Conservation (phyloP, 2,797 vertebrate species). For the Cetoscarus ocellatus region DNA sequence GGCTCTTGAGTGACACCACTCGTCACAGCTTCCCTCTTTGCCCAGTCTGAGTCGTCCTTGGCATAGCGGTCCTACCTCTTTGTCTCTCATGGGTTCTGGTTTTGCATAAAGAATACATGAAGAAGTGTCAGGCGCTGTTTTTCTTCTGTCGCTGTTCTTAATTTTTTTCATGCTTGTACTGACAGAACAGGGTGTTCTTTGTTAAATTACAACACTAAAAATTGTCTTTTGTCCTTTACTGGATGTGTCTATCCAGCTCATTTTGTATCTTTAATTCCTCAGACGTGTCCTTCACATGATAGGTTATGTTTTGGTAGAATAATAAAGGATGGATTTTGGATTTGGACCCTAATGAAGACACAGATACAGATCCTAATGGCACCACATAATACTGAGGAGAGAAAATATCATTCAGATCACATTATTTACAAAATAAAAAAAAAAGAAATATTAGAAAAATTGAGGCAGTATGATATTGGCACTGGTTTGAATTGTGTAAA, state of each 20-base stretch:
- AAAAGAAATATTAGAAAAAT: too few relatives aligned
- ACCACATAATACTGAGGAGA: slow-evolving; percentile 16
- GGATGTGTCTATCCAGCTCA: slow-evolving; percentile 2
- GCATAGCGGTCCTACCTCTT: slow-evolving; percentile 2
- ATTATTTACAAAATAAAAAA: neutral
- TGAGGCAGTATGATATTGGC: neutral
- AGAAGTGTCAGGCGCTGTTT: neutral
- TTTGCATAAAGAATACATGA: neutral
- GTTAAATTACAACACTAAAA: neutral
- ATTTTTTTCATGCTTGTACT: neutral
- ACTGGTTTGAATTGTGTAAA: slow-evolving; percentile 9
- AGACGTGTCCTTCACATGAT: slow-evolving; percentile 1
- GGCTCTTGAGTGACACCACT: neutral
- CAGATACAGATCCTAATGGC: slow-evolving; percentile 3
- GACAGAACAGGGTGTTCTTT: neutral
- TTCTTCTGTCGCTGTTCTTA: too few relatives aligned
- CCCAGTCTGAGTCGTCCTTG: slow-evolving; percentile 6
- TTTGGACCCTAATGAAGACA: neutral
- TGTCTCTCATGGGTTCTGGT: neutral
- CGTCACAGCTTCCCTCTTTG: neutral
- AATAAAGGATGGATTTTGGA: neutral
- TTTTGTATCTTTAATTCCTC: neutral
- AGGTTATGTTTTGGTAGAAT: slow-evolving; percentile 1
- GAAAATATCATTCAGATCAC: neutral
- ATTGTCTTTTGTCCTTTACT: neutral